A percentile compares a stretch with the other conserved stretches of the same genome.
phyloP scores from a whole-genome alignment of 2,113 vertebrate genomes.

The Bagarius yarrelli region DNA sequence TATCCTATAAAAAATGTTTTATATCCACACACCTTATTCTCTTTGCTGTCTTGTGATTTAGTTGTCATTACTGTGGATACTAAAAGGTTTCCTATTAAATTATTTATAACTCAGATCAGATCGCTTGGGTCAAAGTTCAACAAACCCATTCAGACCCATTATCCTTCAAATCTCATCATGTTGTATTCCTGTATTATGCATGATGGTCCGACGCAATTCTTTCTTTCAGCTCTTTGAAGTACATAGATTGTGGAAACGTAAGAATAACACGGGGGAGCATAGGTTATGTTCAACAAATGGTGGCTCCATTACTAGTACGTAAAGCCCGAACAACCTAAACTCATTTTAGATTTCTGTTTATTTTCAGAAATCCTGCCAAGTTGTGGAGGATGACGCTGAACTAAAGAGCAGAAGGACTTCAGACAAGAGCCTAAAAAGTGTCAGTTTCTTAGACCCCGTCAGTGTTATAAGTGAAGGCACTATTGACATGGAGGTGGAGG shows the following conservation, averaged over 20 bases:
- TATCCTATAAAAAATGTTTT: neutral
- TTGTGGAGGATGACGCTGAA: slow-evolving; percentile 82
- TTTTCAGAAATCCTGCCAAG: slow-evolving; percentile 80
- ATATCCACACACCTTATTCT: neutral
- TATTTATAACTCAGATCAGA: slow-evolving; percentile 46
- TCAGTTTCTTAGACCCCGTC: slow-evolving; percentile 79
- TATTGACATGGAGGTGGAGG: slow-evolving; percentile 87
- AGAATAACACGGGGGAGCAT: neutral
- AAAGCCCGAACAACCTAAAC: slow-evolving; percentile 1
- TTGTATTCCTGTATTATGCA: slow-evolving; percentile 47
- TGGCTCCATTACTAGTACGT: neutral
- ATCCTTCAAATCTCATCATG: slow-evolving; percentile 41
- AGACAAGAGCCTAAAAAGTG: slow-evolving; percentile 76
- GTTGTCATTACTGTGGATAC: slow-evolving; percentile 12
- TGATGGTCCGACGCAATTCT: slow-evolving; percentile 32
- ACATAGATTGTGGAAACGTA: slow-evolving; percentile 5
- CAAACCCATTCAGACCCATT: slow-evolving; percentile 48
- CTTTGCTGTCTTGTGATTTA: slow-evolving; percentile 7
- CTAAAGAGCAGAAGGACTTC: slow-evolving; percentile 57
- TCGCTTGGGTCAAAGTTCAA: slow-evolving; percentile 52
- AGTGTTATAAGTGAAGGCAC: slow-evolving; percentile 71
- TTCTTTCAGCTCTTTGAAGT: slow-evolving; percentile 21
- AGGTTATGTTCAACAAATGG: slow-evolving; percentile 1
- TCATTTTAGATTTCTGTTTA: slow-evolving; percentile 30
- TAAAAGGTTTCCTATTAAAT: slow-evolving; percentile 35